phyloP scores from a whole-genome alignment of 2,113 vertebrate genomes.

The Camelus dromedarius region DNA sequence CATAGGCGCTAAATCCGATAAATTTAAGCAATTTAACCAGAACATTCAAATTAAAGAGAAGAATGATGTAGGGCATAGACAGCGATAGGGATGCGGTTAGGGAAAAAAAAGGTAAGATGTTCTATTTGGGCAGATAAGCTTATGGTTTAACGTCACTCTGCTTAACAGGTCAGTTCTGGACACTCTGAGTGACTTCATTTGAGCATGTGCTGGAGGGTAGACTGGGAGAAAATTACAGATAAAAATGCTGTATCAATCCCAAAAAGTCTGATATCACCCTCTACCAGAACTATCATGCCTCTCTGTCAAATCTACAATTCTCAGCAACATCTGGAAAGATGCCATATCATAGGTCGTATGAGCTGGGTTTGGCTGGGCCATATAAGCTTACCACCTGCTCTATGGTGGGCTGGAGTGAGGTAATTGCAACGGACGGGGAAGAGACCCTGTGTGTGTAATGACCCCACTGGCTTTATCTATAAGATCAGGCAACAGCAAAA shows the following conservation, averaged over 20 bases:
- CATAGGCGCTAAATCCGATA: conserved; percentile 40
- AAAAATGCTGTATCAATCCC: conserved; percentile 35
- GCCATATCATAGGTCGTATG: conserved; percentile 28
- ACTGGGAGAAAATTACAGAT: not conserved
- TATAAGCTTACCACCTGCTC: not conserved
- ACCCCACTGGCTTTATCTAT: not conserved
- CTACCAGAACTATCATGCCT: not conserved
- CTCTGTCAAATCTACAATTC: not conserved
- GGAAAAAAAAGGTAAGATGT: not conserved
- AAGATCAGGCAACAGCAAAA: conserved; percentile 34
- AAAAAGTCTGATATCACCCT: not conserved
- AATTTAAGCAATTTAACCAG: conserved; percentile 47
- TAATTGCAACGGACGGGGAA: not conserved
- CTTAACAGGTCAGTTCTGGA: not conserved
- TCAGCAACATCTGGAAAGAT: conserved; percentile 19
- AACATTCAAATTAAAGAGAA: conserved; percentile 58
- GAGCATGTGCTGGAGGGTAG: not conserved
- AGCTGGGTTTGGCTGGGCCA: not conserved
- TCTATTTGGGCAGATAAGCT: not conserved
- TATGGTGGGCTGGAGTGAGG: not conserved
- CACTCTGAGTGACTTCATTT: not conserved
- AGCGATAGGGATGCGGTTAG: not conserved
- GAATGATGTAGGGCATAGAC: not conserved
- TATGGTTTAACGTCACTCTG: not conserved
- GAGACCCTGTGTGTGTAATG: not conserved